These are phyloP conservation scores for Ommatoiulus sabulosus DNA, from an alignment of 2,888 invertebrate genomes.

Conservation along the genomic window DNA sequence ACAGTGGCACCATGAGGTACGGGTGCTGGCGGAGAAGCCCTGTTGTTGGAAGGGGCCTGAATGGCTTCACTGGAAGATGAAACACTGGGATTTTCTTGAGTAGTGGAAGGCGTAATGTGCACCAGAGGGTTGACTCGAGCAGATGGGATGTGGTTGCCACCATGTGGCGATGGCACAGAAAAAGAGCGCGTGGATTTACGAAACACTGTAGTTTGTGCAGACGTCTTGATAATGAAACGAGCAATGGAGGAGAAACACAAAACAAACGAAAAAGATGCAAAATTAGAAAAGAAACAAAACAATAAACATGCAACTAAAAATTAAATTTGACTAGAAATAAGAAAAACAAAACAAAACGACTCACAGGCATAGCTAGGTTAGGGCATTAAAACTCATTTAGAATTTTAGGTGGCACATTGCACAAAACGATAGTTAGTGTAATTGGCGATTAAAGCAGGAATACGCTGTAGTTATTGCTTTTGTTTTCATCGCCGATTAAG, in stretches of 20 bases:
- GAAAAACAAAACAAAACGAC: background rate
- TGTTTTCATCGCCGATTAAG: no score
- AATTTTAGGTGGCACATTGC: no score
- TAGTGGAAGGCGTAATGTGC: background rate
- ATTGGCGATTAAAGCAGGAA: no score
- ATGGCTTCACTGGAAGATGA: background rate
- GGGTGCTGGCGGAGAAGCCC: background rate
- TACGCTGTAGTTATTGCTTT: no score
- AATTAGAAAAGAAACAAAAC: background rate
- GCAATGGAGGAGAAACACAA: background rate
- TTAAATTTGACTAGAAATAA: background rate
- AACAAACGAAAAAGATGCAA: slow-evolving; percentile 48
- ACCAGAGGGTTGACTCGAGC: slow-evolving; percentile 57
- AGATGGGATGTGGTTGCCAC: slow-evolving; percentile 57
- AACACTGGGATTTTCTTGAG: background rate
- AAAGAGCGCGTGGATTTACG: slow-evolving; percentile 60
- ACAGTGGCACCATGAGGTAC: background rate
- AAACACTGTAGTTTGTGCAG: background rate
- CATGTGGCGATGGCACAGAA: slow-evolving; percentile 59
- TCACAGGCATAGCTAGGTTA: background rate
- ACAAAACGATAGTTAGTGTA: no score
- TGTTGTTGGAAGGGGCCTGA: background rate
- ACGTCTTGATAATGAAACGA: background rate
- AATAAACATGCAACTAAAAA: background rate
- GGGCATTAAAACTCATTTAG: background rate